phyloP scores from a whole-genome alignment of 2,113 vertebrate species.

The Datnioides undecimradiatus region DNA sequence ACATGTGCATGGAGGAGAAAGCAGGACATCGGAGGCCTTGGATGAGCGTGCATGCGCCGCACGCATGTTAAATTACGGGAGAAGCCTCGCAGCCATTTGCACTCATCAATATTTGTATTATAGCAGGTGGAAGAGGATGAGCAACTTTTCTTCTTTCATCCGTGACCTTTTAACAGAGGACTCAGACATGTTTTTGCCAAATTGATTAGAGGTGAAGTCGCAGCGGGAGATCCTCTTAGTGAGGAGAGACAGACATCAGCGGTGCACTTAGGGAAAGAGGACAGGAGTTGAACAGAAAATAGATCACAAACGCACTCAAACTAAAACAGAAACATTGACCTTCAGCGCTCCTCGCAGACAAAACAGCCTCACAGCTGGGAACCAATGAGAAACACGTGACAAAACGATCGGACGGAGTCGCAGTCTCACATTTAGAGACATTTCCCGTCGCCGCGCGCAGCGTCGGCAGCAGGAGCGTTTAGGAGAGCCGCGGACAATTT shows the following conservation, averaged over 20 bases:
- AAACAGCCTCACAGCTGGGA: conserved; percentile 12
- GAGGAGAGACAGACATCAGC: neutral
- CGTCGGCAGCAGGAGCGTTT: conserved; percentile 30
- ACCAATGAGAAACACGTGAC: conserved; percentile 17
- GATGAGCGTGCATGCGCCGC: neutral
- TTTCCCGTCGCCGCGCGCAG: conserved; percentile 7
- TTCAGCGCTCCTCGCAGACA: conserved; percentile 42
- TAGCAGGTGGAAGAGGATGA: conserved; percentile 2
- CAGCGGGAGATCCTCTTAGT: conserved; percentile 35
- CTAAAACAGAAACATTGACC: conserved; percentile 47
- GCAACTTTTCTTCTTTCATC: neutral
- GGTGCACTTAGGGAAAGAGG: conserved; percentile 40
- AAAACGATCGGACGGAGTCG: conserved; percentile 14
- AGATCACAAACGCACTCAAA: conserved; percentile 29
- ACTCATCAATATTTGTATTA: neutral
- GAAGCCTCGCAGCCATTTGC: neutral
- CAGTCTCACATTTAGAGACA: conserved; percentile 8
- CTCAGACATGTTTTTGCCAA: conserved; percentile 35
- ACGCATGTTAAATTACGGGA: neutral
- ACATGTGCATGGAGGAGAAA: conserved; percentile 21
- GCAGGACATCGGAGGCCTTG: neutral
- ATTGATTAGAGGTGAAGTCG: conserved; percentile 49
- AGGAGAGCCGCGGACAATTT: neutral
- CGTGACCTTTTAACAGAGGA: conserved; percentile 55
- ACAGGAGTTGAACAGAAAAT: conserved; percentile 48